A percentile compares a stretch with the other conserved stretches of the same genome.
Evolutionary conservation across 2,797 vertebrate species (phyloP).

Genomic region (Tenualosa ilisha): DNA sequence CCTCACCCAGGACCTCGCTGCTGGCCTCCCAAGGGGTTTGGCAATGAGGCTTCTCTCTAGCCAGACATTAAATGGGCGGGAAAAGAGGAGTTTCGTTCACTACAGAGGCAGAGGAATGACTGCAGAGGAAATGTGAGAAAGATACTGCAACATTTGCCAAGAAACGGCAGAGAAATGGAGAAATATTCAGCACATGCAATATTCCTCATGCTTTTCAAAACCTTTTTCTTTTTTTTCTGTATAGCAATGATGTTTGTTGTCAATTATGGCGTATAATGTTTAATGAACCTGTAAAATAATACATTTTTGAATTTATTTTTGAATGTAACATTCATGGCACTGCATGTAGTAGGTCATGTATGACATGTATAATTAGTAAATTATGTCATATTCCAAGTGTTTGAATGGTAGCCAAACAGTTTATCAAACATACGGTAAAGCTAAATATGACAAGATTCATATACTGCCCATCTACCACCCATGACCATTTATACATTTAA

Average conservation of each 20-base stretch:
- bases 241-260: not conserved
- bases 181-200: not conserved
- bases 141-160: not conserved
- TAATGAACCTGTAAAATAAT: not conserved
- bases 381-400: not conserved
- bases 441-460: not conserved
- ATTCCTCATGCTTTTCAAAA: too few species aligned
- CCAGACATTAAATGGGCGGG: not conserved
- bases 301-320: not conserved
- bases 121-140: not conserved
- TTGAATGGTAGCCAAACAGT: not conserved
- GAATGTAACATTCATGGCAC: not conserved
- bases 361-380: not conserved
- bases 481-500: not conserved
- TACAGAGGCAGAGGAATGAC: not conserved
- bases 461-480: not conserved
- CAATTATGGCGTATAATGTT: not conserved
- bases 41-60: not conserved
- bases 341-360: not conserved
- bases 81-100: not conserved
- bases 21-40: not conserved
- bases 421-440: not conserved
- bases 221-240: not conserved
- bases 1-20: not conserved
- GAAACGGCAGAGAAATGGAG: not conserved